Conservation (phyloP, 2,113 vertebrate genomes). For the Oryzias celebensis region DNA sequence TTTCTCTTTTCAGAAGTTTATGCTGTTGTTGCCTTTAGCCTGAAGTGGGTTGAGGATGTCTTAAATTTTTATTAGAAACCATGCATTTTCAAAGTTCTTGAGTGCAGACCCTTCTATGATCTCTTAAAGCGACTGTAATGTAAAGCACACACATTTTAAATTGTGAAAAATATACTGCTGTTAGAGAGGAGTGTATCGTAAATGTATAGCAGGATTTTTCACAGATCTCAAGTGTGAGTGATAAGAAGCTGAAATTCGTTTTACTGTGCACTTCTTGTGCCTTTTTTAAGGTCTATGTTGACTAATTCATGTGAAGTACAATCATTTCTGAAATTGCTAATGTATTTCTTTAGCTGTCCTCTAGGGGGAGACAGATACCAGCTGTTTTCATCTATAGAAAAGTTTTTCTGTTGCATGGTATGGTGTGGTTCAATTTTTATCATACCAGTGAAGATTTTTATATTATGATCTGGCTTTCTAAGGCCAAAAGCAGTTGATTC, state of each 20-base stretch:
- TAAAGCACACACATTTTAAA: conserved; percentile 10
- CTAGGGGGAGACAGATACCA: conserved; percentile 57
- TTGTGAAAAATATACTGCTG: not conserved
- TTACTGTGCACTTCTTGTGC: conserved; percentile 47
- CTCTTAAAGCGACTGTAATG: not conserved
- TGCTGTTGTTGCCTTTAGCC: no score
- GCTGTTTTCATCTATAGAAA: conserved; percentile 29
- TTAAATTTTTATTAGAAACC: no score
- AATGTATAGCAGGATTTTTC: conserved; percentile 43
- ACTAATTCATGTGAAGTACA: conserved; percentile 74
- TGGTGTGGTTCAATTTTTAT: not conserved
- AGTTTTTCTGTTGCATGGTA: not conserved
- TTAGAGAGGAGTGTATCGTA: conserved; percentile 21
- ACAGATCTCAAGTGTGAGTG: conserved; percentile 1
- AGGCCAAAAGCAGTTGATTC: not conserved
- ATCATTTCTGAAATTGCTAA: conserved; percentile 60
- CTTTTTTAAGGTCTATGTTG: conserved; percentile 44
- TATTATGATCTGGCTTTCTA: no score
- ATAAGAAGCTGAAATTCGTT: conserved; percentile 29
- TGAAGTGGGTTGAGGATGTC: no score
- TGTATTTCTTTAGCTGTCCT: conserved; percentile 39
- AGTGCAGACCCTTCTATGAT: not conserved
- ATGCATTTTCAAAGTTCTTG: not conserved
- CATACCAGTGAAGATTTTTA: no score
- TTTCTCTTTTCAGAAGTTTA: no score